Percentiles rank a stretch among this genome's conserved stretches.
These are phyloP conservation scores for Philaenus spumarius DNA, from an alignment of 1,140 invertebrate genomes.

Conservation along the genomic window DNA sequence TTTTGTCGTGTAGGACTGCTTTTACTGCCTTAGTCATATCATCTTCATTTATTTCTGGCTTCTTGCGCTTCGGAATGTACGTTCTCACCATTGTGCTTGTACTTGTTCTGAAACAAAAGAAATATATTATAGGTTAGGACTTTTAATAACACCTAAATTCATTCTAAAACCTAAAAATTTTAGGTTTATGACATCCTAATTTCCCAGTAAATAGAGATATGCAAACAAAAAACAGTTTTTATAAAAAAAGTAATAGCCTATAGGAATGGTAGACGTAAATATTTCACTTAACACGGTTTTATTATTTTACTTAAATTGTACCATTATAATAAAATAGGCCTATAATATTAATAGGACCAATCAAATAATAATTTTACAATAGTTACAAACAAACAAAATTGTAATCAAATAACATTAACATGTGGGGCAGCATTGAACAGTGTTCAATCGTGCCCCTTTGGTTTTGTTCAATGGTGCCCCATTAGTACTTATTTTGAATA, in stretches of 20 bases:
- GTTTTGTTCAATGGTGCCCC: background rate
- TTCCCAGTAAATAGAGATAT: too few relatives aligned
- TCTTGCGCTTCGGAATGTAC: background rate
- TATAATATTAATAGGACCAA: too few relatives aligned
- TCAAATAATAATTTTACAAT: too few relatives aligned
- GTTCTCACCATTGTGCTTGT: background rate
- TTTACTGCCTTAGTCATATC: background rate
- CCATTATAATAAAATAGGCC: too few relatives aligned
- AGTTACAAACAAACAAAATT: too few relatives aligned
- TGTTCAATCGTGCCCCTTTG: background rate
- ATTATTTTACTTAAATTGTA: too few relatives aligned
- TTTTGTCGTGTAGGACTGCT: background rate
- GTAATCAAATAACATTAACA: too few relatives aligned
- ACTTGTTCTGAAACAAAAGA: background rate
- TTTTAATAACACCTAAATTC: too few relatives aligned
- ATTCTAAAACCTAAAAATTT: too few relatives aligned
- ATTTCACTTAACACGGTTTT: too few relatives aligned
- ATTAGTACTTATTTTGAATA: background rate
- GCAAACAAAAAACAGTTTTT: background rate
- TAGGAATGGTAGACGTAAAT: too few relatives aligned
- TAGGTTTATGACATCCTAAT: too few relatives aligned
- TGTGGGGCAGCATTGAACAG: background rate
- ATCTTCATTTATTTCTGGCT: slow-evolving; percentile 11
- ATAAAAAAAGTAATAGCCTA: background rate
- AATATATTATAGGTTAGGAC: background rate